Evolutionary conservation across 2,888 invertebrate genomes (phyloP), one percentile per base, ranked within the genome.

Genomic region (Drosophila kokeensis): DNA sequence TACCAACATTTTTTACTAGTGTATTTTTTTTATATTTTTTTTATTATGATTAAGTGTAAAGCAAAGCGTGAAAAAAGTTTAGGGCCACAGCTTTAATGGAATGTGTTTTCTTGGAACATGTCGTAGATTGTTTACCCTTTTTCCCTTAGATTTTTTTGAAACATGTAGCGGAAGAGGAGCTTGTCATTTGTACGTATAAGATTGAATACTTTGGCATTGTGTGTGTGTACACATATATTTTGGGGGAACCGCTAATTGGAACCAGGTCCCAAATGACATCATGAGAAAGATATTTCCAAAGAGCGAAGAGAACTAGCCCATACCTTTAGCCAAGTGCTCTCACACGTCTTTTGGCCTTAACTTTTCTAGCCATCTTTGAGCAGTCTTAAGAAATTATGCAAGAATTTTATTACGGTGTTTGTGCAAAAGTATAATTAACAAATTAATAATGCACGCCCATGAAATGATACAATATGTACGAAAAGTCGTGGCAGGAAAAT

Each of bases 21-120:
- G 57, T 61, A 45, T 64, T 55, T 45, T 24, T 45, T 7, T 10
- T 29, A 24, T n/a, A 24, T 30, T 60, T 58, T 49, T 7, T 30
- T 34, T 27, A 40, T 32, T 54, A 50, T 68, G 40, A 36, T 55
- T 30, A 53, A 52, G 54, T 62, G 61, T 59, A 59, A 67, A 58
- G 38, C 54, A 67, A 59, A 59, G 58, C 45, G 53, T 64, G 60
- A 67, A 77, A 42, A 76, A 65, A 59, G 32, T 65, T 69, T 42
- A 24, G 24, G 15, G 24, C 15, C 24, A 24, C 15, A 24, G 45
- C 42, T 34, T 57, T 64, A 49, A 24, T 36, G 27, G 21, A 77
- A 64, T 72, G 40, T 65, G 30, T 64, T 75, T 79, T 81, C 79
- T 55, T 70, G 54, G 79, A 79, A 79, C 48, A 48, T 80, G 59